phyloP scores from a whole-genome alignment of 1,140 invertebrate species.

The Drosophila guanche region DNA sequence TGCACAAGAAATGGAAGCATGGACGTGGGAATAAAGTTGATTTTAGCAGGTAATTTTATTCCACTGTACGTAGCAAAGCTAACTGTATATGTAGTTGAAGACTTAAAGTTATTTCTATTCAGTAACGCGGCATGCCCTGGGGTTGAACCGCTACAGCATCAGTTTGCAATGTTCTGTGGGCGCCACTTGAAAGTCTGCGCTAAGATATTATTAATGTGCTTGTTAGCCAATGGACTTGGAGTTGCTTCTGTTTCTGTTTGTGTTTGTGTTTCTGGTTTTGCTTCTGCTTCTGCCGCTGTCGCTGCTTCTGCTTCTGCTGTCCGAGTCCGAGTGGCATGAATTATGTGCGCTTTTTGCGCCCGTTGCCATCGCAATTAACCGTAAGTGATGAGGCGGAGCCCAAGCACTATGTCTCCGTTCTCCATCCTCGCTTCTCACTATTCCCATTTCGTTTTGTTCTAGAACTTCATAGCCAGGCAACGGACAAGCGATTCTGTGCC shows the following conservation, averaged over 20 bases:
- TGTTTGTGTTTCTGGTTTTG: not conserved
- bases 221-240: constrained; percentile 48
- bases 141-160: not conserved
- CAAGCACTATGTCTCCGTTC: not conserved
- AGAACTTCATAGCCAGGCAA: too few relatives aligned
- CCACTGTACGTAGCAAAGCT: too few relatives aligned
- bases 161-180: constrained; percentile 35
- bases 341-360: constrained; percentile 61
- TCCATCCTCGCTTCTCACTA: too few relatives aligned
- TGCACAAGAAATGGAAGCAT: too few relatives aligned
- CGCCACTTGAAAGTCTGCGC: constrained; percentile 56
- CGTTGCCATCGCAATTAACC: constrained; percentile 56
- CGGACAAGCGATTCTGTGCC: too few relatives aligned
- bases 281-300: not conserved
- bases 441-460: too few relatives aligned
- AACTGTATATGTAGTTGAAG: not conserved
- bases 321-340: constrained; percentile 51
- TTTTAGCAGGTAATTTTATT: too few relatives aligned
- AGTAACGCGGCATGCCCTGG: not conserved
- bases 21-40: too few relatives aligned
- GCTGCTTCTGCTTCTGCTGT: not conserved
- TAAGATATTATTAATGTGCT: constrained; percentile 78
- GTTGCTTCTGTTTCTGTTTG: constrained; percentile 22
- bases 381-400: constrained; percentile 58
- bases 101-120: not conserved